A percentile compares a stretch with the other conserved stretches of the same genome.
phyloP scores from a whole-genome alignment of 2,797 vertebrate species.

The Octomys mimax region DNA sequence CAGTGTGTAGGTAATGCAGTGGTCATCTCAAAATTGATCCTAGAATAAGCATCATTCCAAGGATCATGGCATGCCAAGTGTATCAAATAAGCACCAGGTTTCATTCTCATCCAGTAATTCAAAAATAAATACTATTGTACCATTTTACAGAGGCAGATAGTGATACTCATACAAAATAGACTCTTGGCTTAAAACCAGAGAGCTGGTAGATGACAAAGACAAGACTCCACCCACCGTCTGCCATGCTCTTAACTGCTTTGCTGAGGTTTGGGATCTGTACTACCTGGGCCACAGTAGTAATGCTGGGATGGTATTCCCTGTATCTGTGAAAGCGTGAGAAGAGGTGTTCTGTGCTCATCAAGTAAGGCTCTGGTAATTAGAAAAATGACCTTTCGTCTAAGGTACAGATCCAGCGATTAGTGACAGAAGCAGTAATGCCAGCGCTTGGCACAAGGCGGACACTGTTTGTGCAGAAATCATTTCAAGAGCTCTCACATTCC shows the following conservation, averaged over 20 bases:
- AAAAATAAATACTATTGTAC: background rate
- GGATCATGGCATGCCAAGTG: background rate
- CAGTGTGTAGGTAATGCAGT: background rate
- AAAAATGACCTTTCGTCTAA: background rate
- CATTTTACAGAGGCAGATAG: background rate
- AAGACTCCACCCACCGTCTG: background rate
- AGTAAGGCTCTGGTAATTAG: background rate
- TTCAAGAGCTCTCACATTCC: slow-evolving; percentile 54
- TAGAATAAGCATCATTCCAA: background rate
- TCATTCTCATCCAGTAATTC: background rate
- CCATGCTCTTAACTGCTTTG: background rate
- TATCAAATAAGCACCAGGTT: background rate
- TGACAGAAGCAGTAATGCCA: background rate
- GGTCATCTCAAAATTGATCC: background rate
- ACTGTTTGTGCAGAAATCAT: slow-evolving; percentile 53
- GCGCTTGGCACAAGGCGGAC: background rate
- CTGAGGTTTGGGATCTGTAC: background rate
- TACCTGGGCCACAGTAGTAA: background rate
- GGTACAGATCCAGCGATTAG: background rate
- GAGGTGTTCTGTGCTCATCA: background rate
- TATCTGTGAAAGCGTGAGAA: background rate
- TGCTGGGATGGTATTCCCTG: background rate
- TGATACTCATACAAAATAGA: background rate
- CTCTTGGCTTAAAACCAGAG: background rate
- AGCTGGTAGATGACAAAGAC: background rate